Conservation (phyloP, 2,113 vertebrate species). For the Climacteris rufus region DNA sequence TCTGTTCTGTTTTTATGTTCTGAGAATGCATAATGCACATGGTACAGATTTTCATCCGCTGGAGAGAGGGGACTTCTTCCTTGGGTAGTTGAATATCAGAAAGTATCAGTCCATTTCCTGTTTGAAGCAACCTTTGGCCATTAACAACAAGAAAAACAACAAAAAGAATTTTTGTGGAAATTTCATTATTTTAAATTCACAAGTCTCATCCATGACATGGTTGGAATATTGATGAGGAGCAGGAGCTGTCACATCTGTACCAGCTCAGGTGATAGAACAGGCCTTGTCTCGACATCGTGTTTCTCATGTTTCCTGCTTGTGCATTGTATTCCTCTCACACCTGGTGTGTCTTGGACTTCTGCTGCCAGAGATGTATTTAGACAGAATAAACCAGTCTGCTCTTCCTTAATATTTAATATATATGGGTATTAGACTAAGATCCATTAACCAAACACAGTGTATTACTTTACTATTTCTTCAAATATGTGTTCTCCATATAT, state of each 20-base stretch:
- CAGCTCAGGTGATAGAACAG: constrained; percentile 11
- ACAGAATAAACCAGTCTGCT: constrained; percentile 48
- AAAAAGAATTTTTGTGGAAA: neutral
- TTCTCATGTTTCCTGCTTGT: neutral
- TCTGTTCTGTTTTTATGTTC: neutral
- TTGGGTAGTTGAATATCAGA: neutral
- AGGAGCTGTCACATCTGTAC: constrained; percentile 25
- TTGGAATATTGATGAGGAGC: constrained; percentile 16
- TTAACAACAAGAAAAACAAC: neutral
- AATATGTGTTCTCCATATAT: neutral
- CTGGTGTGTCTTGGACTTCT: neutral
- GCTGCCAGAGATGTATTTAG: constrained; percentile 37
- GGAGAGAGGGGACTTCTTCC: neutral
- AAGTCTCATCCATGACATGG: neutral
- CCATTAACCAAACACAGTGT: constrained; percentile 35
- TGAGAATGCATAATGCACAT: neutral
- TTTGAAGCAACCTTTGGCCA: neutral
- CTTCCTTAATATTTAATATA: constrained; percentile 69
- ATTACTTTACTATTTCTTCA: constrained; percentile 60
- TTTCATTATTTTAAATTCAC: neutral
- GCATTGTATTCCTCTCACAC: neutral
- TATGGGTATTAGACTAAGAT: constrained; percentile 60
- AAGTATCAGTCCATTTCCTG: neutral
- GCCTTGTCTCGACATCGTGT: constrained; percentile 18
- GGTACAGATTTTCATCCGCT: neutral